These are phyloP conservation scores for Ellobius talpinus DNA, from an alignment of 2,113 vertebrate genomes.

Conservation along the genomic window DNA sequence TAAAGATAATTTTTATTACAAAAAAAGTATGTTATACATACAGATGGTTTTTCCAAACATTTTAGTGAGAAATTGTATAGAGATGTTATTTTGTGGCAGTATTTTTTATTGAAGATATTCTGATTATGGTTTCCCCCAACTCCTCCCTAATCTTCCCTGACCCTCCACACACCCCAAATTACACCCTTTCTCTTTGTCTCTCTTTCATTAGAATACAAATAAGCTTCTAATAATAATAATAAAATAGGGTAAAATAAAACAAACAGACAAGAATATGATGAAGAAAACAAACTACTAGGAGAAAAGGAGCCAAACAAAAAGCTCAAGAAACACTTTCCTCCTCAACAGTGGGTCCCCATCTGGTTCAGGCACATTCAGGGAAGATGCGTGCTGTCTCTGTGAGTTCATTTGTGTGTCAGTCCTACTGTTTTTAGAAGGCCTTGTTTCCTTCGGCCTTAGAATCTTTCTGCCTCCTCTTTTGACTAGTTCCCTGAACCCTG, in stretches of 20 bases:
- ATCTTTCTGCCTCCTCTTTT: background rate
- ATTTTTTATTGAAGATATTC: background rate
- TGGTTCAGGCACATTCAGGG: background rate
- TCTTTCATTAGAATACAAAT: background rate
- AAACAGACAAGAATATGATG: background rate
- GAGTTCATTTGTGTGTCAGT: too few relatives aligned
- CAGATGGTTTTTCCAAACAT: background rate
- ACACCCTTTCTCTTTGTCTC: background rate
- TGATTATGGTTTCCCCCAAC: background rate
- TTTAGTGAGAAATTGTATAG: conserved; percentile 1
- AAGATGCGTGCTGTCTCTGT: too few relatives aligned
- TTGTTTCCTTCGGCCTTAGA: background rate
- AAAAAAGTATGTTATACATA: background rate
- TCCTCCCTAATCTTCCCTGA: background rate
- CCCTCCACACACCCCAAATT: background rate
- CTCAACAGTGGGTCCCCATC: background rate
- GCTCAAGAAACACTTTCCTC: too few relatives aligned
- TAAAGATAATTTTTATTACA: background rate
- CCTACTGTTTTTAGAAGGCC: background rate
- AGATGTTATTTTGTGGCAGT: background rate
- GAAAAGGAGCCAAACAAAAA: background rate
- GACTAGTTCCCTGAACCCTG: background rate
- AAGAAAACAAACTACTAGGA: background rate
- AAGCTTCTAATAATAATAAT: background rate
- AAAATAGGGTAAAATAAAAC: background rate